Evolutionary conservation across 2,888 invertebrate genomes (phyloP).

Genomic region (Sarcophaga caerulescens): DNA sequence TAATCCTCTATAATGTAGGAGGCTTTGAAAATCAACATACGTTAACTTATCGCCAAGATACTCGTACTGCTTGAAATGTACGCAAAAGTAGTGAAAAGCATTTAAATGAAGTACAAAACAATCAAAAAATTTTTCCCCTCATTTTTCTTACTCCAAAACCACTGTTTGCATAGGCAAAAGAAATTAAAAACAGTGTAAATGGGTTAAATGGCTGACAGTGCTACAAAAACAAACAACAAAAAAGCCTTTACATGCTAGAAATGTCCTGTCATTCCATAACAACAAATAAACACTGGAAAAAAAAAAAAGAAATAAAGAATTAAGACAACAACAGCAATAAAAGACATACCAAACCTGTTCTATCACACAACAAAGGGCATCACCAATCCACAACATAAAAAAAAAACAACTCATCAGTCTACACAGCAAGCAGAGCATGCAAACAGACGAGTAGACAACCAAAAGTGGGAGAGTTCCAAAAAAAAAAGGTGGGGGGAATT

Average conservation of each 20-base stretch:
- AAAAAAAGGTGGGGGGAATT: neutral
- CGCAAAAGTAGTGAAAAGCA: no score
- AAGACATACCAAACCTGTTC: neutral
- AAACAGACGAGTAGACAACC: neutral
- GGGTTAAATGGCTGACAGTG: conserved; percentile 67
- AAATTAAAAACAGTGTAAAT: conserved; percentile 54
- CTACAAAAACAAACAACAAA: conserved; percentile 49
- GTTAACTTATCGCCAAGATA: no score
- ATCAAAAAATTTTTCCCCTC: no score
- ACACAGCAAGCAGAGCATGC: neutral
- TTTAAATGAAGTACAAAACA: no score
- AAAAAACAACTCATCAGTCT: neutral
- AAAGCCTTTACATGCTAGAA: conserved; percentile 34
- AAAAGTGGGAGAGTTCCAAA: neutral
- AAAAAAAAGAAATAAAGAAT: neutral
- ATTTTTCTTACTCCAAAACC: neutral
- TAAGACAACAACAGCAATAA: no score
- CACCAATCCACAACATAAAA: conserved; percentile 3
- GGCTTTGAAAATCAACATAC: no score
- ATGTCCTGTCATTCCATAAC: conserved; percentile 44
- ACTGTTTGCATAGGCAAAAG: neutral
- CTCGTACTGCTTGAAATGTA: no score
- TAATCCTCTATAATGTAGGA: no score
- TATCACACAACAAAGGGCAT: conserved; percentile 42
- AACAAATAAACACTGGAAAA: neutral